Evolutionary conservation across 2,888 invertebrate species (phyloP), one percentile per base, ranked within the genome.

Genomic region (Alsophila aescularia): DNA sequence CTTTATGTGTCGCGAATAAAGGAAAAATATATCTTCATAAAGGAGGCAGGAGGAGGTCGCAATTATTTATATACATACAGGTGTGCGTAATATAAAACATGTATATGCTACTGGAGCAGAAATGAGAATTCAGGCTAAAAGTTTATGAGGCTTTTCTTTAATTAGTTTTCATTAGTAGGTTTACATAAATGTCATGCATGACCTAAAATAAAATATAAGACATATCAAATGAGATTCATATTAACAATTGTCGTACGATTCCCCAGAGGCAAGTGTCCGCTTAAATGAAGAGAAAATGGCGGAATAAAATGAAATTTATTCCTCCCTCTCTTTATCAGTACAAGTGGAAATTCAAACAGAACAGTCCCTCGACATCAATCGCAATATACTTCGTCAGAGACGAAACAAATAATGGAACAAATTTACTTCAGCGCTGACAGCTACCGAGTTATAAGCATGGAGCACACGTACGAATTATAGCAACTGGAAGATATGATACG

Each of bases 51-150:
- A n/a, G 66, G 62, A 60, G 66, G 60, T 53, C 43, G 45, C 60
- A 64, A 70, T 69, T 67, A 73, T 69, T 69, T 67, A 68, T 67
- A 64, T 65, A 62, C 59, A 58, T 62, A 67, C 73, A 75, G 67
- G 71, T 74, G 69, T 60, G 62, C 64, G 50, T 48, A 67, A 63
- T 66, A 70, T 70, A 67, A 69, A 72, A 49, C 63, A 60, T 69
- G 68, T 69, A 67, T 64, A 57, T 48, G 37, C 51, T 44, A 53
- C 43, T 24, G 63, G 55, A 58, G 58, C 60, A 66, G 52, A 65
- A 64, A 68, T 64, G 60, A 68, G 64, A 65, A 63, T 68, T 67
- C 57, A 63, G 59, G 52, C 56, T 56, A 58, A 65, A 58, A 62
- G 58, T 42, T 29, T 8, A 9, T 13, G 24, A 7, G 13, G 13